These are phyloP conservation scores for Luperina nickerlii DNA, from an alignment of 2,888 invertebrate species.

Conservation along the genomic window DNA sequence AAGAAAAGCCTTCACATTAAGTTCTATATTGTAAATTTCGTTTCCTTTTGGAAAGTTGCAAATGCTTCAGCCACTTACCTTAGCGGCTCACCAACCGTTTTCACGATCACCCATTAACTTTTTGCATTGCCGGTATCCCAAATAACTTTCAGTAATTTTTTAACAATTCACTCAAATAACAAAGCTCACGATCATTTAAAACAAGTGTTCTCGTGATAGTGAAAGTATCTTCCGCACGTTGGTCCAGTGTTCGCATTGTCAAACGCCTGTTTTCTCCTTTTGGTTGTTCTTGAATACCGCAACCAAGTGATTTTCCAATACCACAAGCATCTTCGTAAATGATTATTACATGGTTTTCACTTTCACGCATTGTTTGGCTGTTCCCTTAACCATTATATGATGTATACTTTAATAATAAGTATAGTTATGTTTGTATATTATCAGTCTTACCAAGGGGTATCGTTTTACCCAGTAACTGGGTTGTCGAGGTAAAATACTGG, in stretches of 20 bases:
- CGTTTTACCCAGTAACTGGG: not conserved
- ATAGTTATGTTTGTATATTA: not conserved
- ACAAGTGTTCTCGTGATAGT: constrained; percentile 52
- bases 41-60: not conserved
- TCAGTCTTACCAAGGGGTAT: not conserved
- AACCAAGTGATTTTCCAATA: constrained; percentile 72
- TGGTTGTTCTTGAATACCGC: constrained; percentile 69
- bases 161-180: constrained; percentile 21
- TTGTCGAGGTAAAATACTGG: not conserved
- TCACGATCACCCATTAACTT: constrained; percentile 21
- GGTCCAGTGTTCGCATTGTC: constrained; percentile 53
- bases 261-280: constrained; percentile 69
- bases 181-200: constrained; percentile 57
- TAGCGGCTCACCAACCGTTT: constrained; percentile 8
- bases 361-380: constrained; percentile 68
- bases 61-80: constrained; percentile 6
- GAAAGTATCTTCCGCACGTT: constrained; percentile 64
- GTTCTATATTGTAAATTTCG: not conserved
- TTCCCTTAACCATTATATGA: constrained; percentile 20
- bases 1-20: not conserved
- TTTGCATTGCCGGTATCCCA: constrained; percentile 32
- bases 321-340: constrained; percentile 68
- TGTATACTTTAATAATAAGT: constrained; percentile 23
- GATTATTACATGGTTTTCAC: constrained; percentile 72
- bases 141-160: constrained; percentile 25